Evolutionary conservation across 2,113 vertebrate species (phyloP).

Genomic region (Phocoena phocoena): DNA sequence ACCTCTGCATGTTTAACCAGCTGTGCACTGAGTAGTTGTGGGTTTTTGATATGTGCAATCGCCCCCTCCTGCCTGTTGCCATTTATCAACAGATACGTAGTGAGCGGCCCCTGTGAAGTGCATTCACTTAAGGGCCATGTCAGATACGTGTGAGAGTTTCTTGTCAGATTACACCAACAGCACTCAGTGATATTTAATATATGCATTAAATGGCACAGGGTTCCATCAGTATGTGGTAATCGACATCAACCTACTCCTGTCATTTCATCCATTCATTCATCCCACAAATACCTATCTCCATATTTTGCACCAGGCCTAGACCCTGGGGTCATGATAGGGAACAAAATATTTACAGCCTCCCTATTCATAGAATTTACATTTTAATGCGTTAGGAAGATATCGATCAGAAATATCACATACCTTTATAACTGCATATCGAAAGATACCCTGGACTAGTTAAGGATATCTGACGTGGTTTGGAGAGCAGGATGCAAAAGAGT

Average conservation of each 20-base stretch:
- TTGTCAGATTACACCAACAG: background rate
- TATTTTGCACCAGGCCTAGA: background rate
- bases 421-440: background rate
- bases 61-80: background rate
- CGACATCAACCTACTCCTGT: no score
- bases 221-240: background rate
- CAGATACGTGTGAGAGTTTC: background rate
- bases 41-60: background rate
- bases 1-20: background rate
- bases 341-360: background rate
- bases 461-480: background rate
- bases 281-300: background rate
- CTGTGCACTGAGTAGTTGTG: background rate
- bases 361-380: background rate
- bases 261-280: background rate
- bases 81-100: background rate
- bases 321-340: background rate
- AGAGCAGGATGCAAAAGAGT: background rate
- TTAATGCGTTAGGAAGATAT: background rate
- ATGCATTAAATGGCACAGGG: background rate
- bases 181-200: background rate
- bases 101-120: background rate
- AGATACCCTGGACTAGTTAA: background rate
- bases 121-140: background rate
- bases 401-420: background rate